phyloP scores from a whole-genome alignment of 2,113 vertebrate species.

The Pica pica region DNA sequence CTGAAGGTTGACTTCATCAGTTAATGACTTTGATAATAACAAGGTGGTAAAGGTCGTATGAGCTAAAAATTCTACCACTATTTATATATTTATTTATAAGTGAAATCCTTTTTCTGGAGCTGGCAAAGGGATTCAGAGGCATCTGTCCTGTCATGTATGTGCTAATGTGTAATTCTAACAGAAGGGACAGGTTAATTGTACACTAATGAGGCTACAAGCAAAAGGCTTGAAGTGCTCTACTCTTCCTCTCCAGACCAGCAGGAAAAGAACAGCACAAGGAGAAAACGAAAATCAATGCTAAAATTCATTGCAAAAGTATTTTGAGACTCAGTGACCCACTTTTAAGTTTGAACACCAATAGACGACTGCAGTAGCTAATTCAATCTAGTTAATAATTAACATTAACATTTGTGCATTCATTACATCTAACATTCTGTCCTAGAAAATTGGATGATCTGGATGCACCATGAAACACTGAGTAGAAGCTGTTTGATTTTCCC shows the following conservation, averaged over 20 bases:
- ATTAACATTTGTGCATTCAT: background rate
- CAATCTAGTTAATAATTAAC: slow-evolving; percentile 50
- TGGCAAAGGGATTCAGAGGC: background rate
- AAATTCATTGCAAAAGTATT: background rate
- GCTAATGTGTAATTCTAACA: background rate
- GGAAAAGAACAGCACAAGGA: background rate
- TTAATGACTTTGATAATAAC: background rate
- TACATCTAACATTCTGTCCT: background rate
- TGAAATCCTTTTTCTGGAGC: background rate
- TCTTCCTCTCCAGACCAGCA: background rate
- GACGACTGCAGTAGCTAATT: background rate
- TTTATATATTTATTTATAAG: background rate
- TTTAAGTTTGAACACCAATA: slow-evolving; percentile 12
- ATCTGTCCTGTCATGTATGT: background rate
- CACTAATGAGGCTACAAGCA: background rate
- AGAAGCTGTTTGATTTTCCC: background rate
- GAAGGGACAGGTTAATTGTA: background rate
- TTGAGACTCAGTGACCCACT: slow-evolving; percentile 11
- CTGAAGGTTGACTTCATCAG: background rate
- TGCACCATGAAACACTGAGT: background rate
- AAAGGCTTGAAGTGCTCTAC: background rate
- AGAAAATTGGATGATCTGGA: slow-evolving; percentile 14
- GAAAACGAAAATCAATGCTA: background rate
- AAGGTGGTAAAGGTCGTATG: background rate
- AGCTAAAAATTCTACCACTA: background rate